Conservation (phyloP, 2,797 vertebrate species). For the Sebastes miniatus region DNA sequence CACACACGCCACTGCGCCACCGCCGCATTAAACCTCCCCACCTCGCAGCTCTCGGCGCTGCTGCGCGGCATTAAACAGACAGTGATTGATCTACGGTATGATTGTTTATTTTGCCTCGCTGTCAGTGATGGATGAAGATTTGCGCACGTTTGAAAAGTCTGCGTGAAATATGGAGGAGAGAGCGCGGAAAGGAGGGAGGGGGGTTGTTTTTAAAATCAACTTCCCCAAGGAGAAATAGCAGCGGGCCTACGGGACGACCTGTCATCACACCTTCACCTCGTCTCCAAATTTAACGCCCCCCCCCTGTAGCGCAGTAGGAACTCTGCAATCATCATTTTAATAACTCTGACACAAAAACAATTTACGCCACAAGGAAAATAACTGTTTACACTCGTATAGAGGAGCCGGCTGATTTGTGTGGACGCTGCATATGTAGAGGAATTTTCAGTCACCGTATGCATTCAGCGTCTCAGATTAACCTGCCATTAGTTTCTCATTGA, state of each 20-base stretch:
- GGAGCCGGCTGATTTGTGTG: neutral
- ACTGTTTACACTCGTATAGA: neutral
- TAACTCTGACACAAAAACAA: conserved; percentile 12
- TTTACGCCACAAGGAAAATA: neutral
- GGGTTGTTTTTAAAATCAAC: conserved; percentile 42
- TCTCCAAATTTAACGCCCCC: conserved; percentile 49
- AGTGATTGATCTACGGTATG: conserved; percentile 78
- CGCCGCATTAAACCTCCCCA: conserved; percentile 8
- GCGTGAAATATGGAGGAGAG: conserved; percentile 55
- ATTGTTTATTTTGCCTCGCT: conserved; percentile 80
- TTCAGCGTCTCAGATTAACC: neutral
- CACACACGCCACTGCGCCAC: conserved; percentile 15
- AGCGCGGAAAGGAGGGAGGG: neutral
- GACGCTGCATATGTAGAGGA: neutral
- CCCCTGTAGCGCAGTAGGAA: conserved; percentile 12
- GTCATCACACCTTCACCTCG: conserved; percentile 43
- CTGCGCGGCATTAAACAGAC: conserved; percentile 75
- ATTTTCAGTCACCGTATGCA: neutral
- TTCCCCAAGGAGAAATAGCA: conserved; percentile 52
- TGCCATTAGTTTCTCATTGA: neutral
- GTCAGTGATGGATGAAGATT: conserved; percentile 79
- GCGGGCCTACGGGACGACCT: conserved; percentile 42
- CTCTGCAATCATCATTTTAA: conserved; percentile 47
- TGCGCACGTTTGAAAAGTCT: conserved; percentile 55
- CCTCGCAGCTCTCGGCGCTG: conserved; percentile 4